These are phyloP conservation scores for Drosophila ironensis DNA, from an alignment of 1,140 invertebrate genomes.

Conservation along the genomic window DNA sequence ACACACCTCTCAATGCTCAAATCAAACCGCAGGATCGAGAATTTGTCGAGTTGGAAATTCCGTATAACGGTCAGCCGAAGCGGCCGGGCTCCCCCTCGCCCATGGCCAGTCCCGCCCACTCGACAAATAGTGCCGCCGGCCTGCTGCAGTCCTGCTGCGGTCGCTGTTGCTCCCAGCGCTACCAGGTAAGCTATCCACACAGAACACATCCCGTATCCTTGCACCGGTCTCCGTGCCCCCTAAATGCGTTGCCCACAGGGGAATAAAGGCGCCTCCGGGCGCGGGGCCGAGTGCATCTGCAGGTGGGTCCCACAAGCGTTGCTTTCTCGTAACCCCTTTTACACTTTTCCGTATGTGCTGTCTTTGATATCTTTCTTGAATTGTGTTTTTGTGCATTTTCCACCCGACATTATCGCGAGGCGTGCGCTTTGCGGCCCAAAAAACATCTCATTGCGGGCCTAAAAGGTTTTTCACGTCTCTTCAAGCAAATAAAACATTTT, in stretches of 20 bases:
- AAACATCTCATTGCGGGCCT: neutral
- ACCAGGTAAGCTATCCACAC: constrained; percentile 86
- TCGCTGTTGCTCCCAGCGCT: constrained; percentile 92
- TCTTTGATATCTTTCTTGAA: constrained; percentile 38
- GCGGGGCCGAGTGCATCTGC: constrained; percentile 24
- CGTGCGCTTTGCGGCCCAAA: neutral
- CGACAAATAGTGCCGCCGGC: constrained; percentile 88
- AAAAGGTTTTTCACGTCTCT: neutral
- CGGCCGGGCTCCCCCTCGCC: constrained; percentile 93
- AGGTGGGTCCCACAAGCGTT: constrained; percentile 53
- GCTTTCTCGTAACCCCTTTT: constrained; percentile 2
- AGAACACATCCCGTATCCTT: neutral
- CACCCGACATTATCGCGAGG: neutral
- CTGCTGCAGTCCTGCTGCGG: constrained; percentile 92
- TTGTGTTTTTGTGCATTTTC: constrained; percentile 14
- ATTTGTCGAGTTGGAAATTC: constrained; percentile 97
- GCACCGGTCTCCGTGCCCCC: neutral
- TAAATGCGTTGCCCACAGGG: neutral
- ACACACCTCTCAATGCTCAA: constrained; percentile 66
- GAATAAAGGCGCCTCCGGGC: neutral
- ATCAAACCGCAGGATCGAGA: constrained; percentile 91
- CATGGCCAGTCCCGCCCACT: constrained; percentile 93
- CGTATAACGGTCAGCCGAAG: constrained; percentile 95
- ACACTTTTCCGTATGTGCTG: constrained; percentile 39
- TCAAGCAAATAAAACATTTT: neutral